Conservation (phyloP, 2,113 vertebrate genomes). For the Melospiza melodia region DNA sequence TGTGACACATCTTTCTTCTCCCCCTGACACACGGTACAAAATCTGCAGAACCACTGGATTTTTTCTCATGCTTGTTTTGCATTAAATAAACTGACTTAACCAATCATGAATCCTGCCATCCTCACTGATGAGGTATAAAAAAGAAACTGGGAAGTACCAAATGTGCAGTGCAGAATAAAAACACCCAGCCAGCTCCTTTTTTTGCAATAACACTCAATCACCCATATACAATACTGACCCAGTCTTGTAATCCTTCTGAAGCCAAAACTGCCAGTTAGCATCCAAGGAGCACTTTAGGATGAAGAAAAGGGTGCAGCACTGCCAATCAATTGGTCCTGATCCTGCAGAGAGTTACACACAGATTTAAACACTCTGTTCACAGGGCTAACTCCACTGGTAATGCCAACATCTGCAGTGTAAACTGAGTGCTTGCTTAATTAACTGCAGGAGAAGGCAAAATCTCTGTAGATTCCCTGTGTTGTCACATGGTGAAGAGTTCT, state of each 20-base stretch:
- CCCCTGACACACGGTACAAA: not conserved
- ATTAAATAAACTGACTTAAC: not conserved
- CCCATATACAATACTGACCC: not conserved
- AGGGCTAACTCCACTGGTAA: not conserved
- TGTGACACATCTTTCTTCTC: not conserved
- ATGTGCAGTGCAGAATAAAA: not conserved
- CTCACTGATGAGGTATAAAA: not conserved
- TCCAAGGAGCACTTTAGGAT: not conserved
- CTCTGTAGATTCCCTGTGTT: not conserved
- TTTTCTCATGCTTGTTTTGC: not conserved
- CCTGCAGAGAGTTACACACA: not conserved
- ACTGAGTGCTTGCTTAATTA: not conserved
- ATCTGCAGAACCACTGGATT: not conserved
- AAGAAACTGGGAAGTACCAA: not conserved
- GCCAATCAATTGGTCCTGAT: not conserved
- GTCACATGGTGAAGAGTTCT: not conserved
- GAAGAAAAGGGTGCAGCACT: not conserved
- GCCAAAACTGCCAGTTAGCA: not conserved
- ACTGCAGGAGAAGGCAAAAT: not conserved
- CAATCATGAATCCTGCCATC: not conserved
- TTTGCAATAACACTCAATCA: not conserved
- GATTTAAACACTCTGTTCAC: not conserved
- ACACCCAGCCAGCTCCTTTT: not conserved
- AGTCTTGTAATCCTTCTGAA: not conserved
- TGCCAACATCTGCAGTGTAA: not conserved